Conservation (phyloP, 2,113 vertebrate species). For the Spermophilus dauricus region DNA sequence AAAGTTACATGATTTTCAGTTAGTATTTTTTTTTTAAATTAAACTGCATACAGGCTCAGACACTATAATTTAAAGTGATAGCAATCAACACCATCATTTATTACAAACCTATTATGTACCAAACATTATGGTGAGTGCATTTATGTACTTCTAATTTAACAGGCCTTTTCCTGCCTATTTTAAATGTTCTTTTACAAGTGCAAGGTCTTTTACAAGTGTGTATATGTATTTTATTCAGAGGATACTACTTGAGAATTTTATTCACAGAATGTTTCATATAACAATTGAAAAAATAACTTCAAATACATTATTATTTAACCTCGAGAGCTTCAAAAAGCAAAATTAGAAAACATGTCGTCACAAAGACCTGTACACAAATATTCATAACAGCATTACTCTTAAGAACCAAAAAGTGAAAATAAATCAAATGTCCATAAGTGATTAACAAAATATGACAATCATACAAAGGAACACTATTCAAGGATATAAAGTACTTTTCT, state of each 20-base stretch:
- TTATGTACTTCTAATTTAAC: constrained; percentile 25
- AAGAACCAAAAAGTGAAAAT: neutral
- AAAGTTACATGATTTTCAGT: constrained; percentile 17
- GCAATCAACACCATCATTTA: neutral
- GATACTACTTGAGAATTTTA: neutral
- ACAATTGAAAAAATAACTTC: neutral
- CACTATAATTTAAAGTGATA: neutral
- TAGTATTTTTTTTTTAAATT: constrained; percentile 51
- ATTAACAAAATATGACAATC: neutral
- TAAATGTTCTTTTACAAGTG: neutral
- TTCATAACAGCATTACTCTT: neutral
- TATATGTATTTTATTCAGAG: neutral
- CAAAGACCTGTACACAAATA: neutral
- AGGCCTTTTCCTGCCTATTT: neutral
- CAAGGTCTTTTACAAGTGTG: neutral
- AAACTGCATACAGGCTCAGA: neutral
- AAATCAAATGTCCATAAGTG: neutral
- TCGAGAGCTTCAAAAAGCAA: neutral
- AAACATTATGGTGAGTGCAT: neutral
- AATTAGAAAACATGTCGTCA: neutral
- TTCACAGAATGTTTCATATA: neutral
- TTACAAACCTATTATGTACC: neutral
- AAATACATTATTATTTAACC: neutral
- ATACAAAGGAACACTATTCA: neutral
- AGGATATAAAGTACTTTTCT: neutral